These are phyloP conservation scores for Pterostichus niger DNA, from an alignment of 2,888 invertebrate species.

Conservation along the genomic window DNA sequence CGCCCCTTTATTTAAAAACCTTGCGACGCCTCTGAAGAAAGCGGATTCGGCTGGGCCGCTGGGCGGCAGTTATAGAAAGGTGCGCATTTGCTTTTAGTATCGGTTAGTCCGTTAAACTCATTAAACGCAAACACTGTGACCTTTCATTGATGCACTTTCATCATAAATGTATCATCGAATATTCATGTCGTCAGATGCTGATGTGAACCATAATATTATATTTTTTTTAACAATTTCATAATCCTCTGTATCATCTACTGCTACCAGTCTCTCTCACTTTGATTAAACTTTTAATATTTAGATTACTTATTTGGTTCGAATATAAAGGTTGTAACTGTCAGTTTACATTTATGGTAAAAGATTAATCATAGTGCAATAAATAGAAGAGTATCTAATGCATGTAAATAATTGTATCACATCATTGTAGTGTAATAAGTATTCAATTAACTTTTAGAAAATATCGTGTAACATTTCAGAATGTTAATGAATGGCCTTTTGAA, in stretches of 20 bases:
- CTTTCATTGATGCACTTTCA: slow-evolving; percentile 30
- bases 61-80: slow-evolving; percentile 32
- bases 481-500: slow-evolving; percentile 41
- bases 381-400: slow-evolving; percentile 16
- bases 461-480: slow-evolving; percentile 33
- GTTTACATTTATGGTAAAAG: slow-evolving; percentile 16
- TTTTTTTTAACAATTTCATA: slow-evolving; percentile 7
- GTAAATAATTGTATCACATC: slow-evolving; percentile 41
- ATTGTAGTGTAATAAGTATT: slow-evolving; percentile 14
- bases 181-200: slow-evolving; percentile 1
- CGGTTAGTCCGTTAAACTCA: not conserved
- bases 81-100: slow-evolving; percentile 1
- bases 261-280: slow-evolving; percentile 2
- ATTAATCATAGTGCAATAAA: slow-evolving; percentile 14
- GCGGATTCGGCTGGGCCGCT: slow-evolving; percentile 11
- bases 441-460: slow-evolving; percentile 49
- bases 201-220: not conserved
- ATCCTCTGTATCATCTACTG: not conserved
- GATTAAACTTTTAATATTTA: no score
- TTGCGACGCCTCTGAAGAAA: not conserved
- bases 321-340: not conserved
- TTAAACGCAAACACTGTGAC: slow-evolving; percentile 7
- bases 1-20: no score
- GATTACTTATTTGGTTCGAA: no score
- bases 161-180: slow-evolving; percentile 47